Base-by-base conservation (phyloP, 2,113 vertebrate genomes). In the Columbina picui region DNA sequence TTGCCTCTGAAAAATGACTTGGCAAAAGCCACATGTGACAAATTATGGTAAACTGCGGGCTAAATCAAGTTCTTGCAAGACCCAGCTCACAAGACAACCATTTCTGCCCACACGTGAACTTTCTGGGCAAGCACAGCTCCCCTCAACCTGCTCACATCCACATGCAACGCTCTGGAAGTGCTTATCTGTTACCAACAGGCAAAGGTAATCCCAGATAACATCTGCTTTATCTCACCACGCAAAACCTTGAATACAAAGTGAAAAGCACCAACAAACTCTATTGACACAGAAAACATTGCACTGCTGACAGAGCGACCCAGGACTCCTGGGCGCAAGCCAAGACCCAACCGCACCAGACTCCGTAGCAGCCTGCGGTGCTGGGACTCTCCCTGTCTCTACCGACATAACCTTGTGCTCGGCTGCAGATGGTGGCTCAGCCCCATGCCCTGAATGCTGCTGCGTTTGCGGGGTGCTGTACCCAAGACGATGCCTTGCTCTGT, bases 361-460 rank as follows among this genome's bases (percentile, higher is more conserved):
- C 18, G 9, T 4, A n/a, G 52, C 22, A 61, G 59, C 41, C 30
- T 8, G 1, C 0, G 18, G 14, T 0, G 0, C 57, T 0, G 0
- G 32, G 74, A 52, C 25, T 18, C n/a, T 30, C 29, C 13, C 25
- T 23, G 52, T 12, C 14, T 7, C 21, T 2, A 1, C 53, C 74
- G 29, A 29, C 73, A 38, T 2, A 6, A 68, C 61, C 23, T 64
- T 5, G 9, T 1, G 12, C 26, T 5, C 60, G 39, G 55, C 21
- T 47, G 32, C 25, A 55, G 71, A 11, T 20, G 17, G 83, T 4
- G 0, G 0, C 36, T 19, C 10, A 10, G 59, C 60, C 30, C 57
- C 2, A 1, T 2, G 75, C 65, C 12, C 79, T 5, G 30, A 32
- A 5, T 50, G 14, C 0, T 1, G 68, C 23, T 4, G 2, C 0